Percentiles rank a stretch among this genome's conserved stretches.
Evolutionary conservation across 92 coral and sea anemone species (phyloP).

Genomic region (Virgularia gustaviana): DNA sequence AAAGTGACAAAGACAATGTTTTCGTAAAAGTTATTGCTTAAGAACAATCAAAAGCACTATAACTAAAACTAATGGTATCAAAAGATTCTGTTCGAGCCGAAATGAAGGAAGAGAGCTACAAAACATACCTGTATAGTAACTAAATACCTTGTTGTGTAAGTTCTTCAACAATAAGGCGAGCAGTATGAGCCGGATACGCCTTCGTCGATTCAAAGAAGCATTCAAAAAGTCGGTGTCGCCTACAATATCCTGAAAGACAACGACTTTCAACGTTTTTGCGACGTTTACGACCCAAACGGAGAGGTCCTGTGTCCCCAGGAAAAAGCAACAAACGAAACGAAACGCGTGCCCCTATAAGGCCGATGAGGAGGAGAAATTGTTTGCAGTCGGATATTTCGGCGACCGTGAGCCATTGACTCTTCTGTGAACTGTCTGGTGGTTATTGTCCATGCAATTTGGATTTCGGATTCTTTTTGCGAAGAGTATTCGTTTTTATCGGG

Average conservation of each 20-base stretch:
- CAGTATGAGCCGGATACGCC: neutral
- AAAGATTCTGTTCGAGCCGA: neutral
- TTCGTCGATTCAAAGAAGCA: constrained; percentile 39
- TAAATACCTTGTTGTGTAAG: neutral
- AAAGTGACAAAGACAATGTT: too few species aligned
- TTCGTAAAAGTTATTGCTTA: too few species aligned
- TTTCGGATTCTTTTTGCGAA: too few species aligned
- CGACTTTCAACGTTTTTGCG: constrained; percentile 14
- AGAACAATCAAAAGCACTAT: too few species aligned
- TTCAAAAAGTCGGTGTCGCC: constrained; percentile 15
- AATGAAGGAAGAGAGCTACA: neutral
- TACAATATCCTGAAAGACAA: constrained; percentile 45
- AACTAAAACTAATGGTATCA: too few species aligned
- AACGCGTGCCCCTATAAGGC: constrained; percentile 19
- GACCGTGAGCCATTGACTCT: constrained; percentile 10
- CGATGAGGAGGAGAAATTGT: constrained; percentile 23
- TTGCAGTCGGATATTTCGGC: constrained; percentile 35
- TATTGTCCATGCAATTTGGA: constrained; percentile 32
- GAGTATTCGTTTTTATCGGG: too few species aligned
- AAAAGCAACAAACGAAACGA: constrained; percentile 40
- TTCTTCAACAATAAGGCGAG: neutral
- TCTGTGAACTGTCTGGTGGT: constrained; percentile 39
- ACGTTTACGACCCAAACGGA: constrained; percentile 18
- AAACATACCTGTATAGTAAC: neutral
- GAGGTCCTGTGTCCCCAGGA: constrained; percentile 22